phyloP scores from a whole-genome alignment of 2,113 vertebrate species.

The Chamaetylas fuelleborni region DNA sequence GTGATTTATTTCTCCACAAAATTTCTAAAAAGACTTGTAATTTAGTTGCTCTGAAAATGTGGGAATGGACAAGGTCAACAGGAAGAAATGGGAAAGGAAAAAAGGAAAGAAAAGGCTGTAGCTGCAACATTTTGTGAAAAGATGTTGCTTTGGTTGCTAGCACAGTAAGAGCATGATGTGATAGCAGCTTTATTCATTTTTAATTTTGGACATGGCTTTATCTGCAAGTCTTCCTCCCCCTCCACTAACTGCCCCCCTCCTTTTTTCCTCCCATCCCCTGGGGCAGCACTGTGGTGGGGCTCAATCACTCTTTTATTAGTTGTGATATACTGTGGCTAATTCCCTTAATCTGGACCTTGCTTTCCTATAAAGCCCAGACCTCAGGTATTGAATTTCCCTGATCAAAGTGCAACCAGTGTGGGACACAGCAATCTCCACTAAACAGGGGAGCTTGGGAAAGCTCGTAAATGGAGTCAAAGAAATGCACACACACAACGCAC shows the following conservation, averaged over 20 bases:
- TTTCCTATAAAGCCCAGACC: slow-evolving; percentile 77
- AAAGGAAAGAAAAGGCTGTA: neutral
- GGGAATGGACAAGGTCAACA: neutral
- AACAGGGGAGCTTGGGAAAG: slow-evolving; percentile 63
- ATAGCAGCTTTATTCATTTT: slow-evolving; percentile 39
- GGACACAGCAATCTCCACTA: slow-evolving; percentile 63
- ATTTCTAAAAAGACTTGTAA: neutral
- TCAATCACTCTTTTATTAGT: slow-evolving; percentile 71
- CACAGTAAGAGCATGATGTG: neutral
- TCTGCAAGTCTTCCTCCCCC: neutral
- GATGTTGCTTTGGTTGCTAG: neutral
- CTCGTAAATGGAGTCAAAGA: slow-evolving; percentile 69
- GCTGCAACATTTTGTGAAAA: neutral
- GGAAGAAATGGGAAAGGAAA: neutral
- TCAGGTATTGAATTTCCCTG: slow-evolving; percentile 75
- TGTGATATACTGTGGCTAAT: slow-evolving; percentile 77
- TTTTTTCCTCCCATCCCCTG: neutral
- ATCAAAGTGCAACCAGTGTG: slow-evolving; percentile 75
- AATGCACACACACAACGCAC: slow-evolving; percentile 17
- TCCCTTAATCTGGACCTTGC: slow-evolving; percentile 78
- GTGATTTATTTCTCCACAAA: neutral
- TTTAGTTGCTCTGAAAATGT: neutral
- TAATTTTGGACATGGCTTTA: slow-evolving; percentile 4
- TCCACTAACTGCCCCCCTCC: neutral
- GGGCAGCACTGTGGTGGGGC: slow-evolving; percentile 72